A percentile compares a stretch with the other conserved stretches of the same genome.
Evolutionary conservation across 2,888 invertebrate genomes (phyloP).

Genomic region (Apamea crenata): DNA sequence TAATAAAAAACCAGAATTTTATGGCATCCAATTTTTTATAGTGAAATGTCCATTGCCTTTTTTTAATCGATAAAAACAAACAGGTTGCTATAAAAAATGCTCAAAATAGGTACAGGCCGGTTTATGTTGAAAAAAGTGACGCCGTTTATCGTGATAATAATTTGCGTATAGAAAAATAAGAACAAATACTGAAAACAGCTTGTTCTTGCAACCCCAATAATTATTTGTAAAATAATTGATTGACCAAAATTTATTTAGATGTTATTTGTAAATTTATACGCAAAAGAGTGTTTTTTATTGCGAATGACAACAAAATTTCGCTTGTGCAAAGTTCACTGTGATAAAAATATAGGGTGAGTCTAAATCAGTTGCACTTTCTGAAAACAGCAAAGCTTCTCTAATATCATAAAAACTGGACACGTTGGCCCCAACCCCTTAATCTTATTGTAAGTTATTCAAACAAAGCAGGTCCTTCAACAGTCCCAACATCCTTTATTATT

Average conservation of each 20-base stretch:
- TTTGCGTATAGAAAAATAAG: background rate
- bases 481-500: conserved; percentile 21
- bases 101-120: too few species aligned
- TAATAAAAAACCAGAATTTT: too few species aligned
- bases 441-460: background rate
- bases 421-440: background rate
- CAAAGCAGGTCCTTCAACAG: conserved; percentile 11
- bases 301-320: background rate
- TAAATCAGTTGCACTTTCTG: background rate
- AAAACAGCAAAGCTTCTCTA: background rate
- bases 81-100: too few species aligned
- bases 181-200: background rate
- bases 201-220: background rate
- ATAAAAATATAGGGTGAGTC: background rate
- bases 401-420: background rate
- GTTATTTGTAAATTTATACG: too few species aligned
- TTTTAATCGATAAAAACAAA: too few species aligned
- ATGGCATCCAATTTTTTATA: too few species aligned
- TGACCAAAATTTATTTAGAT: background rate
- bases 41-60: too few species aligned
- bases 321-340: background rate
- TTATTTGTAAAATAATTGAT: background rate
- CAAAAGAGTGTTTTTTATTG: background rate
- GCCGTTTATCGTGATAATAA: background rate
- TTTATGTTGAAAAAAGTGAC: too few species aligned